Evolutionary conservation across 2,797 vertebrate species (phyloP), one percentile per base, ranked within the genome.

Genomic region (Sphaeramia orbicularis): DNA sequence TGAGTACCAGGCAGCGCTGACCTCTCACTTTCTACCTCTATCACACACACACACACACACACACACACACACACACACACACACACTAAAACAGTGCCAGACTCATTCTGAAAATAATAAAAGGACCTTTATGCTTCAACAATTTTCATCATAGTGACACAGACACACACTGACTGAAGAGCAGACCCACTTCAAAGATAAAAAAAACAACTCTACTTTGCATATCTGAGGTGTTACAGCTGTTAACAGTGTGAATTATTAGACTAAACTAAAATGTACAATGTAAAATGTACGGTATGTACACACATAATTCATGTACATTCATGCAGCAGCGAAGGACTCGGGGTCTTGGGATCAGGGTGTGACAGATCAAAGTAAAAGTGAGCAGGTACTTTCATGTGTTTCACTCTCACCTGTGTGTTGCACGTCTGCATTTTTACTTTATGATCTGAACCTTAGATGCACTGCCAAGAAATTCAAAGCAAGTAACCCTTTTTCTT

Each of bases 1-100:
- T 40, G 76, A 72, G 89, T 91, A 71, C 86, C 89, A 89, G 82
- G 80, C 86, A 71, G 82, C 14, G 70, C 78, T 81, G 68, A 78
- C 80, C 73, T 84, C 86, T 79, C 48, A 47, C 84, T 69, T 62
- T 81, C 62, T 27, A 77, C 82, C 77, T 77, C 61, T 55, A 62
- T 69, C 53, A 42, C 65, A 27, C 77, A 77, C 71, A 61, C 51
- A 49, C 40, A 68, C 63, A 32, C 30, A 32, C 12, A 16, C 43
- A 49, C 45, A 36, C 41, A 42, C 37, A 27, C 56, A 71, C 9
- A 57, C 50, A 30, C 7, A 49, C 13, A 57, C 10, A 16, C 4
- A 21, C 24, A 24, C 24, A 21, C 24, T 21, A 71, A 71, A 49
- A 80, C 80, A 75, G 77, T 86, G 65, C 84, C 79, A 76, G 85